Conservation (phyloP, 1,140 invertebrate genomes). For the Drosophila serrata region DNA sequence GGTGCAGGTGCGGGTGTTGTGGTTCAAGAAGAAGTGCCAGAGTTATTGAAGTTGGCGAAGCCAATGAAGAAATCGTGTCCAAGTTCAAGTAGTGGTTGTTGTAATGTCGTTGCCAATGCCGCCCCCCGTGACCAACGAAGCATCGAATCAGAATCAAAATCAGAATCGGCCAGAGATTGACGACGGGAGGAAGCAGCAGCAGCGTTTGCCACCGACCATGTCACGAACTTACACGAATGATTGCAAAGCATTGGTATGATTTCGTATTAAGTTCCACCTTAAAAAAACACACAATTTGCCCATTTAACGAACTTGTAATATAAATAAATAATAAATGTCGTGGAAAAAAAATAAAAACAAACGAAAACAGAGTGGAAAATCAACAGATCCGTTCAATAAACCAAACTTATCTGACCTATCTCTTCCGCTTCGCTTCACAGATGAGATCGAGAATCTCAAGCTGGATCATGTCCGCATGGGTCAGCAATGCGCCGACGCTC, state of each 20-base stretch:
- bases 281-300: constrained; percentile 54
- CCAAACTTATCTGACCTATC: constrained; percentile 6
- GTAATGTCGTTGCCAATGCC: constrained; percentile 17
- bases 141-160: constrained; percentile 38
- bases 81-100: constrained; percentile 40
- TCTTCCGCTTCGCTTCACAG: constrained; percentile 84
- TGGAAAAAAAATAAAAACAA: constrained; percentile 35
- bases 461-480: constrained; percentile 93
- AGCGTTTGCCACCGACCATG: constrained; percentile 69
- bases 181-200: constrained; percentile 35
- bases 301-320: constrained; percentile 51
- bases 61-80: constrained; percentile 44
- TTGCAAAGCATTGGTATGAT: constrained; percentile 85
- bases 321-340: constrained; percentile 48
- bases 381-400: not conserved
- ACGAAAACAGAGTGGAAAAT: constrained; percentile 18
- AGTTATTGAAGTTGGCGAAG: constrained; percentile 19
- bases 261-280: constrained; percentile 84
- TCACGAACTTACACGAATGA: constrained; percentile 83
- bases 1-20: constrained; percentile 14
- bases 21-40: constrained; percentile 42
- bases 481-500: constrained; percentile 93
- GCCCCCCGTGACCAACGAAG: constrained; percentile 35
- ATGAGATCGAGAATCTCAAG: constrained; percentile 90
- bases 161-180: constrained; percentile 36